Evolutionary conservation across 1,140 invertebrate genomes (phyloP).

Genomic region (Zophobas morio): DNA sequence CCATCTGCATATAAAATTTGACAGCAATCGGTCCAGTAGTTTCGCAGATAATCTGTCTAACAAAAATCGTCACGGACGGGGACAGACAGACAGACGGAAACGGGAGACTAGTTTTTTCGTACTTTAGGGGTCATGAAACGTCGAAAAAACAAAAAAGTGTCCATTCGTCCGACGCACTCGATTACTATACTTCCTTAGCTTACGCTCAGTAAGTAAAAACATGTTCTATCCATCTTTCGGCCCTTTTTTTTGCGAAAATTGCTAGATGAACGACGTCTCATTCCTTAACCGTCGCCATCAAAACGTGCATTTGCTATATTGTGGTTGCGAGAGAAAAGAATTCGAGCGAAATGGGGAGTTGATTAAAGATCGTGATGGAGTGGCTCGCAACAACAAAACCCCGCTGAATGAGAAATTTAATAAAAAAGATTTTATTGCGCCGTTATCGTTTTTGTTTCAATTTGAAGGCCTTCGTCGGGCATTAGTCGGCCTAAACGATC

Average conservation of each 20-base stretch:
- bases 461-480: not conserved
- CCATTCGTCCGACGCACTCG: too few species aligned
- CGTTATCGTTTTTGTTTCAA: constrained; percentile 18
- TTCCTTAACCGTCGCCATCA: constrained; percentile 7
- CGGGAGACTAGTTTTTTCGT: too few species aligned
- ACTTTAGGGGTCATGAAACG: too few species aligned
- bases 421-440: constrained; percentile 16
- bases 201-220: too few species aligned
- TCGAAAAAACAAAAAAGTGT: too few species aligned
- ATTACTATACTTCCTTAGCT: too few species aligned
- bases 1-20: too few species aligned
- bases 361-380: constrained; percentile 11
- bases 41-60: too few species aligned
- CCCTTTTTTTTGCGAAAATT: not conserved
- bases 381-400: not conserved
- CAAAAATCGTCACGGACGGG: too few species aligned
- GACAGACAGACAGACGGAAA: too few species aligned
- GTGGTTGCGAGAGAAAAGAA: constrained; percentile 1
- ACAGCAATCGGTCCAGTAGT: too few species aligned
- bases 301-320: constrained; percentile 4
- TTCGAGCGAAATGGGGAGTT: constrained; percentile 3
- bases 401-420: constrained; percentile 3
- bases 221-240: too few species aligned
- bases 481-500: constrained; percentile 32
- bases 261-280: constrained; percentile 4